phyloP scores from a whole-genome alignment of 2,888 invertebrate genomes.

The Sceliomorpha sp. region DNA sequence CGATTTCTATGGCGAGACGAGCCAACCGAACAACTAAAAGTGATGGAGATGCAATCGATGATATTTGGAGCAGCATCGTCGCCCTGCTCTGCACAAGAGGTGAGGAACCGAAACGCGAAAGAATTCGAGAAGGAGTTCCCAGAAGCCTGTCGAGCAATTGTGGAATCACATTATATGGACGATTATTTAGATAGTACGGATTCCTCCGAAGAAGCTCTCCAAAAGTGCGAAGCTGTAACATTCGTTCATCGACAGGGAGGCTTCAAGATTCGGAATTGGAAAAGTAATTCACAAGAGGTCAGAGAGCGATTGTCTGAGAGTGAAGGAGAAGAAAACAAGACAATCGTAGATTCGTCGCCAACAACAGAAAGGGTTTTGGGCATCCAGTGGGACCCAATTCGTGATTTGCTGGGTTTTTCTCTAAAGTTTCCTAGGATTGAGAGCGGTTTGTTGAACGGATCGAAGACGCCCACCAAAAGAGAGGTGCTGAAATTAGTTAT shows the following conservation, averaged over 20 bases:
- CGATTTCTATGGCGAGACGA: slow-evolving; percentile 40
- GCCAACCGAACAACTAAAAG: neutral
- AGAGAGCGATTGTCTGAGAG: neutral
- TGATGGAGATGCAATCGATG: slow-evolving; percentile 30
- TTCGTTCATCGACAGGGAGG: slow-evolving; percentile 3
- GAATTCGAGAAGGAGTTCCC: slow-evolving; percentile 19
- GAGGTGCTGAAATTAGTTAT: slow-evolving; percentile 47
- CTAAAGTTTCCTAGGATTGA: neutral
- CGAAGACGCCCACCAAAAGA: slow-evolving; percentile 50
- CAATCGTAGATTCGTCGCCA: too few species aligned
- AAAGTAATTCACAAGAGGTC: slow-evolving; percentile 1
- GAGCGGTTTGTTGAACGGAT: slow-evolving; percentile 34
- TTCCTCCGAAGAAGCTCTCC: neutral
- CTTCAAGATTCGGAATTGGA: slow-evolving; percentile 15
- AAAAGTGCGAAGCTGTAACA: neutral
- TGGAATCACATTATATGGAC: slow-evolving; percentile 56
- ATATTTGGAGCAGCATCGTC: slow-evolving; percentile 48
- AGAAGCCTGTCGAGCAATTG: slow-evolving; percentile 34
- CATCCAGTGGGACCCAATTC: slow-evolving; percentile 41
- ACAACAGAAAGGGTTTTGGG: slow-evolving; percentile 42
- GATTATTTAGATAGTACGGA: slow-evolving; percentile 49
- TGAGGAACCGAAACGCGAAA: slow-evolving; percentile 47
- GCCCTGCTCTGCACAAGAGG: slow-evolving; percentile 25
- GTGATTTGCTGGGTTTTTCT: slow-evolving; percentile 49
- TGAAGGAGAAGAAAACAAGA: too few species aligned